Evolutionary conservation across 2,113 vertebrate species (phyloP), one percentile per base, ranked within the genome.

Genomic region (Shinisaurus crocodilurus): DNA sequence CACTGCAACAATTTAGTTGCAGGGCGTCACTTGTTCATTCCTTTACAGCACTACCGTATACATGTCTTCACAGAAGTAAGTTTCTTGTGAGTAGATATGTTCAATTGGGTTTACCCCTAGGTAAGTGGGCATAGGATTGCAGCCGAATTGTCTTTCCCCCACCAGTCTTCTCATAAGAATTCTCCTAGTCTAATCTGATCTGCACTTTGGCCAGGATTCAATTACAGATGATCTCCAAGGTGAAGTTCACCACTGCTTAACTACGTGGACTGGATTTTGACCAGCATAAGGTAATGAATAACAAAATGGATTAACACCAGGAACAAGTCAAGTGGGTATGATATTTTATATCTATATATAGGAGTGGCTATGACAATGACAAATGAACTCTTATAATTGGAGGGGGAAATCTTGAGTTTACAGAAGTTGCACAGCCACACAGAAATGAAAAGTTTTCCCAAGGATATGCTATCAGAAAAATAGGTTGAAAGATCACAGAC

Each of bases 221-320:
- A 3, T 83, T 80, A 88, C 40, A 88, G 72, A 34, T 74, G 23
- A 93, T 70, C 27, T 83, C 48, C 86, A 93, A 92, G 89, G 74
- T 6, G 81, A 86, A 90, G 63, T 91, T 88, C 5, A 89, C 29
- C 54, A 25, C 88, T 79, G 72, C 86, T 95, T 94, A 94, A 91
- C 45, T 1, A 90, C 27, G 0, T 2, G 89, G 32, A 63, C 1
- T 70, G 90, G 83, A 91, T 90, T 90, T 87, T 89, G 69, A 37
- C 45, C 87, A 79, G 82, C 25, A 81, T n/a, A 79, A 80, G 65
- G 34, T 89, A 92, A 0, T 27, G 29, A 40, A 67, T 88, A 87
- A 45, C 48, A 48, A 20, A 80, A 15, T 48, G 3, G 5, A 77
- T 80, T 80, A 48, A 43, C n/a, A 65, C 85, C 70, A 85, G 34